Conservation (phyloP, 1,140 invertebrate species). For the Pantala flavescens region DNA sequence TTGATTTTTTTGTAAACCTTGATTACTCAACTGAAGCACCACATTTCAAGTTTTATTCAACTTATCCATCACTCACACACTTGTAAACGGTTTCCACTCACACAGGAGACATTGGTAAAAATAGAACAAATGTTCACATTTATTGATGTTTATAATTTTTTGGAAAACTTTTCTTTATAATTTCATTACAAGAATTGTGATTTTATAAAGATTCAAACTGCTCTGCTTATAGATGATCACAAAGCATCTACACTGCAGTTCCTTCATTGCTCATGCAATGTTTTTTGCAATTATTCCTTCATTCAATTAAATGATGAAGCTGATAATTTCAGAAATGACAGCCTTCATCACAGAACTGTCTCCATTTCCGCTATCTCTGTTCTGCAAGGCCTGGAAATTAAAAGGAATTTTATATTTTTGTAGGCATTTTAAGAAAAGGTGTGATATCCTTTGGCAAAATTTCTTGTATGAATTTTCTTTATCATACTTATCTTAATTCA, state of each 20-base stretch:
- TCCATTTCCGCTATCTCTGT: slow-evolving; percentile 77
- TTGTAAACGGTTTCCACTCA: neutral
- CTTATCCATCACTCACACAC: neutral
- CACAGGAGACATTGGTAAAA: neutral
- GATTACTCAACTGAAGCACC: neutral
- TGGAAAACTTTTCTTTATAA: neutral
- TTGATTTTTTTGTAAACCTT: too few species aligned
- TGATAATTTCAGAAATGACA: neutral
- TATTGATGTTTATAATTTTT: neutral
- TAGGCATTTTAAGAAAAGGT: neutral
- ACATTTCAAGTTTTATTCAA: neutral
- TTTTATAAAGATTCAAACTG: neutral
- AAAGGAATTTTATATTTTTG: slow-evolving; percentile 12
- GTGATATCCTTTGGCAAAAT: neutral
- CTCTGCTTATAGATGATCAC: neutral
- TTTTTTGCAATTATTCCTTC: neutral
- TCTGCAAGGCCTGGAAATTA: slow-evolving; percentile 41
- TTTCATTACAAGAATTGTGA: neutral
- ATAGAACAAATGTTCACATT: neutral
- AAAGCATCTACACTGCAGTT: neutral
- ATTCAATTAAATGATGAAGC: neutral
- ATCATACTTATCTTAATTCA: neutral
- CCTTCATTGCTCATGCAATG: neutral
- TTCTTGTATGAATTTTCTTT: neutral
- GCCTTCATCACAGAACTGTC: slow-evolving; percentile 66